Evolutionary conservation across 2,888 invertebrate genomes (phyloP).

Genomic region (Dolichomitus sp.): DNA sequence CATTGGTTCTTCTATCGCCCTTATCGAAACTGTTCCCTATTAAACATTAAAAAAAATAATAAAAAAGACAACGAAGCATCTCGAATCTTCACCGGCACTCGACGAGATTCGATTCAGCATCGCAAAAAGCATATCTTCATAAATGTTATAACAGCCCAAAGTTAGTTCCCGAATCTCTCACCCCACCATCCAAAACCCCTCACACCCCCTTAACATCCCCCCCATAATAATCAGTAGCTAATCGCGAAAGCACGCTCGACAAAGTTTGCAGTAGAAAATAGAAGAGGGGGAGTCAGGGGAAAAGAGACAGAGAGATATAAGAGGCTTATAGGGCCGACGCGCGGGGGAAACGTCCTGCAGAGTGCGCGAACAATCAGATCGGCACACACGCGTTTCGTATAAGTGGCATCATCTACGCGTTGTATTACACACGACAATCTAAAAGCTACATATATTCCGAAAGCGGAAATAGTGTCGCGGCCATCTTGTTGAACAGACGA

Average conservation of each 20-base stretch:
- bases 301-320: not conserved
- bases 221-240: not conserved
- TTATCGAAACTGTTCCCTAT: not conserved
- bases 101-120: not conserved
- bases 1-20: not conserved
- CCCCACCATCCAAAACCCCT: not conserved
- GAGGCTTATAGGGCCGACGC: not conserved
- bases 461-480: conserved; percentile 69
- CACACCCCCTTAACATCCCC: not conserved
- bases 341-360: not conserved
- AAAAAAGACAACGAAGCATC: not conserved
- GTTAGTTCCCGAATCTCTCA: not conserved
- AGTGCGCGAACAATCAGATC: conserved; percentile 1
- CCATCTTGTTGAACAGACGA: conserved; percentile 70
- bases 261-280: not conserved
- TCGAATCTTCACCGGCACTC: not conserved
- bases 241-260: not conserved
- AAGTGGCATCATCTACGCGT: not conserved
- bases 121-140: not conserved
- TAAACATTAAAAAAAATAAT: not conserved
- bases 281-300: not conserved
- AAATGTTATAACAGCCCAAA: not conserved
- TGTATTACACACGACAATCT: not conserved
- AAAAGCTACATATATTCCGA: not conserved
- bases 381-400: not conserved